Evolutionary conservation across 2,113 vertebrate species (phyloP).

Genomic region (Phylloscopus trochiloides): DNA sequence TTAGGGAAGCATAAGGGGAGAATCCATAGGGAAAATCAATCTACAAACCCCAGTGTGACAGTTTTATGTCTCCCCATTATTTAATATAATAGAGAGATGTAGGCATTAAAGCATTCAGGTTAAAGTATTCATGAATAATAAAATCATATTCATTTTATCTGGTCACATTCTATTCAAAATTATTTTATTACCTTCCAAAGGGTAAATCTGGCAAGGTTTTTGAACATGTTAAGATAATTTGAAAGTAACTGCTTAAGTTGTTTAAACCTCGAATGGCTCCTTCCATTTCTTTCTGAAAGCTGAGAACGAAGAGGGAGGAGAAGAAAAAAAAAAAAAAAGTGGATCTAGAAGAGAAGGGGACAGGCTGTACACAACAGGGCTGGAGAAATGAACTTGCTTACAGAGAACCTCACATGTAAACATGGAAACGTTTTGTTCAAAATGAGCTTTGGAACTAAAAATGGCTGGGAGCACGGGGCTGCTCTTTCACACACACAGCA

Average conservation of each 20-base stretch:
- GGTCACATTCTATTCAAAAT: constrained; percentile 63
- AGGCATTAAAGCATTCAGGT: constrained; percentile 57
- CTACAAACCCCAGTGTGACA: constrained; percentile 34
- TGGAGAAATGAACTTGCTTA: background rate
- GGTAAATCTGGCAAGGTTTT: constrained; percentile 42
- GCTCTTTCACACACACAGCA: background rate
- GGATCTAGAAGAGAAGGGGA: background rate
- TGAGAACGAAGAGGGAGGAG: background rate
- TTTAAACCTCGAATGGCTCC: constrained; percentile 39
- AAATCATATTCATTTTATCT: constrained; percentile 62
- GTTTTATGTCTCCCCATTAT: constrained; percentile 58
- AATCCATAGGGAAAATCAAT: constrained; percentile 32
- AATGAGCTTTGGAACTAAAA: background rate
- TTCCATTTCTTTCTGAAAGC: constrained; percentile 6
- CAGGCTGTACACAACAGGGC: background rate
- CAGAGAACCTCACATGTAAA: background rate
- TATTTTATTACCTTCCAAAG: constrained; percentile 59
- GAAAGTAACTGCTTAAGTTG: constrained; percentile 36
- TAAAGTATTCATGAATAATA: constrained; percentile 67
- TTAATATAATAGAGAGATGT: constrained; percentile 52
- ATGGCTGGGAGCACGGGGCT: background rate
- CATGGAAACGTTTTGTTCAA: background rate
- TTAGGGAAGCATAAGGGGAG: constrained; percentile 33
- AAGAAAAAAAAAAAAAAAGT: background rate
- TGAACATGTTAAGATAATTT: constrained; percentile 39